Conservation (phyloP, 2,113 vertebrate species). For the Misgurnus anguillicaudatus region DNA sequence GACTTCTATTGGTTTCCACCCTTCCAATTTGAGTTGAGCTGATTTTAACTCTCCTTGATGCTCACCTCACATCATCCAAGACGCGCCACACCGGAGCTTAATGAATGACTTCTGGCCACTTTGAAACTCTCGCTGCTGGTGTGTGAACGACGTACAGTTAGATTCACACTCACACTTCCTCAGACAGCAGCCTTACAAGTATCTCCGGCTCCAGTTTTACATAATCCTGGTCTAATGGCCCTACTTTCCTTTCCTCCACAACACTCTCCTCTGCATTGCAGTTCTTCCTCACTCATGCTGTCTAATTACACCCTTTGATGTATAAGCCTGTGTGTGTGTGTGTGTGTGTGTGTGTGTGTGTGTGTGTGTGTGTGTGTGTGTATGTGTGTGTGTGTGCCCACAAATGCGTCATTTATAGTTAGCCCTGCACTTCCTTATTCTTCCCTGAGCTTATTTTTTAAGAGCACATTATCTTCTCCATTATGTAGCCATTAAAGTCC, state of each 20-base stretch:
- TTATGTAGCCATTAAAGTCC: not conserved
- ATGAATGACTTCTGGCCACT: too few relatives aligned
- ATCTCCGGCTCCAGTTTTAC: conserved; percentile 24
- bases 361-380: conserved; percentile 4
- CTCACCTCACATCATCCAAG: too few relatives aligned
- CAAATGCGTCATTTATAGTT: conserved; percentile 40
- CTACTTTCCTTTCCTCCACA: conserved; percentile 10
- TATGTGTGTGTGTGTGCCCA: not conserved
- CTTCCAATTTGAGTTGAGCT: too few relatives aligned
- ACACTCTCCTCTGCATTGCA: conserved; percentile 42
- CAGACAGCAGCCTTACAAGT: conserved; percentile 8
- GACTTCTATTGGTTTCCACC: too few relatives aligned
- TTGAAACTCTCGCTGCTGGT: too few relatives aligned
- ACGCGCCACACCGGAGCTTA: too few relatives aligned
- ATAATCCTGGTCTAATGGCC: conserved; percentile 18
- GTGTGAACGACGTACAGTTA: too few relatives aligned
- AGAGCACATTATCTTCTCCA: not conserved
- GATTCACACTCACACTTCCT: not conserved
- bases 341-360: not conserved
- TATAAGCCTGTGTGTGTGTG: conserved; percentile 12
- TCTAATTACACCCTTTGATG: conserved; percentile 42
- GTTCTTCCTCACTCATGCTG: conserved; percentile 45
- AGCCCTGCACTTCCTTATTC: conserved; percentile 16
- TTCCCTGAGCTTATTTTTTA: not conserved
- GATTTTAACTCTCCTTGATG: too few relatives aligned